Base-by-base conservation (phyloP, 2,797 vertebrate species). In the Periparus ater region DNA sequence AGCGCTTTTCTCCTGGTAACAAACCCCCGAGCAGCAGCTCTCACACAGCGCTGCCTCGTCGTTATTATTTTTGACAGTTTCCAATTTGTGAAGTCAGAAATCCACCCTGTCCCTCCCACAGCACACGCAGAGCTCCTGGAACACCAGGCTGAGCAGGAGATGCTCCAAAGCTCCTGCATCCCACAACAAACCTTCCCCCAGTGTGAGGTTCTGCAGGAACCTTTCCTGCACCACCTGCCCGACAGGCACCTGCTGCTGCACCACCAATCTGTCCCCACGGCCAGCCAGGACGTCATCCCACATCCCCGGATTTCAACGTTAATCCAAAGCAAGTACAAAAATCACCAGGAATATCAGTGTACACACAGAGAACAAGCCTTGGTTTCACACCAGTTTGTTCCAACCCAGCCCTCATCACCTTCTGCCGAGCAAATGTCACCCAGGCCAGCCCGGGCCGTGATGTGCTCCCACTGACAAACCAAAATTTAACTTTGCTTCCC, bases 271-370 rank as follows among this genome's bases (percentile, higher is more conserved):
- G n/a, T 40, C 70, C 27, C 2, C 2, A 4, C 11, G 47, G 36
- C 86, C 13, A 12, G 30, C 4, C 62, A 72, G 62, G 45, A 62
- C 3, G 0, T 0, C 11, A 42, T 5, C 60, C 67, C 18, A 8
- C 18, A 32, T 2, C 55, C 53, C 62, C 4, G 13, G 0, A 13
- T 13, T 7, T 1, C 77, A 63, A 4, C 0, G 0, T 7, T 2
- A 13, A 20, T 1, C 23, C 47, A 16, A 4, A 44, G 7, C 3
- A 53, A 55, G 88, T 1, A 22, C n/a, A 44, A 21, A 32, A 77
- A 21, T 8, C 84, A n/a, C 84, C 67, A 51, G 44, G 12, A 66
- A 25, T 1, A 8, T 5, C 65, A 2, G 51, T 3, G 2, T 1
- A 8, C 6, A 11, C 17, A 17, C 0, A 0, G 25, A 34, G 53